Evolutionary conservation across 1,140 invertebrate species (phyloP).

Genomic region (Drosophila kepulauana): DNA sequence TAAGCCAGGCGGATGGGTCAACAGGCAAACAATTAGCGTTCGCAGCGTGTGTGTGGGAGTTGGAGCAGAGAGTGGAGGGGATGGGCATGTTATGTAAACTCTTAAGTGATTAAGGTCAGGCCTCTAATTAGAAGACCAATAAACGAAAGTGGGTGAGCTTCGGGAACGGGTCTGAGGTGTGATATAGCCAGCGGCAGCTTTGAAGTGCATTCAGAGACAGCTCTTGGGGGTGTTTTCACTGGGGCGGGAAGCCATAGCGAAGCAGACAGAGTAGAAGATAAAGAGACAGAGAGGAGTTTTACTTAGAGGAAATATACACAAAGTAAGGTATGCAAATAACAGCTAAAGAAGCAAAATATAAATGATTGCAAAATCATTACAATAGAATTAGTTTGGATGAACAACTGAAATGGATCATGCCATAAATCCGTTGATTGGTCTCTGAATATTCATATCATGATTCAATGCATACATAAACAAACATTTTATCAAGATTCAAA

Average conservation of each 20-base stretch:
- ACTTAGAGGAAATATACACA: neutral
- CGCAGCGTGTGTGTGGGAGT: slow-evolving; percentile 36
- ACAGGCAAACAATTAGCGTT: slow-evolving; percentile 41
- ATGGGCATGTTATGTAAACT: slow-evolving; percentile 59
- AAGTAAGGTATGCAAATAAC: neutral
- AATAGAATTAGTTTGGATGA: neutral
- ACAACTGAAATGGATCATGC: neutral
- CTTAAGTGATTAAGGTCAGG: slow-evolving; percentile 79
- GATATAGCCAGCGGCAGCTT: slow-evolving; percentile 41
- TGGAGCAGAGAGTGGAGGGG: neutral
- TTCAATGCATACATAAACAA: neutral
- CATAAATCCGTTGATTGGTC: neutral
- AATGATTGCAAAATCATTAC: no score
- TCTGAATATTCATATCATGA: neutral
- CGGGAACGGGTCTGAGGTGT: slow-evolving; percentile 26
- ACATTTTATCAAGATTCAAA: neutral
- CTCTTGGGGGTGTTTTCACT: neutral
- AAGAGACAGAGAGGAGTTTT: neutral
- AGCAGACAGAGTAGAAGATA: neutral
- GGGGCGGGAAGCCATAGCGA: slow-evolving; percentile 16
- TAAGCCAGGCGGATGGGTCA: slow-evolving; percentile 16
- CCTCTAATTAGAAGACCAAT: slow-evolving; percentile 71
- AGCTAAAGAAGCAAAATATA: neutral
- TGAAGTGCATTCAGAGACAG: slow-evolving; percentile 45
- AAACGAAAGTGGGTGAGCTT: slow-evolving; percentile 66